phyloP scores from a whole-genome alignment of 1,140 invertebrate species.

The Tetraneura akinire region DNA sequence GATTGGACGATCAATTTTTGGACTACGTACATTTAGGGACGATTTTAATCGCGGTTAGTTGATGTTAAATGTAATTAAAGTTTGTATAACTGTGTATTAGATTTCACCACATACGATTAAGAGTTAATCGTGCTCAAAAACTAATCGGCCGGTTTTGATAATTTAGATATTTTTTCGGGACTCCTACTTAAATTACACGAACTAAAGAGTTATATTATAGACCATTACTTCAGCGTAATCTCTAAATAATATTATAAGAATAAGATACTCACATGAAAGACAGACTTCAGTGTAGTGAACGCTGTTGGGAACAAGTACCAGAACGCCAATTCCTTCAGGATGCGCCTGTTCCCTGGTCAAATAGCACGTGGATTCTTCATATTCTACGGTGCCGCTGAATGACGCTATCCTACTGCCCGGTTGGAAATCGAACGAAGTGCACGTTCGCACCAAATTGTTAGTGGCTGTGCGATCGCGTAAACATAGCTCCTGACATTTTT shows the following conservation, averaged over 20 bases:
- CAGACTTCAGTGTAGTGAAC: slow-evolving; percentile 89
- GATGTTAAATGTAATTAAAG: too few species aligned
- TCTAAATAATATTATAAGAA: not conserved
- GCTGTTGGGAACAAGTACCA: slow-evolving; percentile 82
- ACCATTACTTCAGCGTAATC: too few species aligned
- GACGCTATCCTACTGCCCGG: slow-evolving; percentile 81
- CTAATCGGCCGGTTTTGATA: too few species aligned
- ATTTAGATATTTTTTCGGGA: too few species aligned
- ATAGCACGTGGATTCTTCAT: slow-evolving; percentile 88
- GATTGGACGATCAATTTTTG: too few species aligned
- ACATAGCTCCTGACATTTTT: slow-evolving; percentile 81
- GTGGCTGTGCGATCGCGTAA: slow-evolving; percentile 75
- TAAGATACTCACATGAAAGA: slow-evolving; percentile 80
- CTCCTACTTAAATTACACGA: too few species aligned
- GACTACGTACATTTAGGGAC: too few species aligned
- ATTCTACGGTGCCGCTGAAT: slow-evolving; percentile 78
- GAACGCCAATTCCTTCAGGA: slow-evolving; percentile 81
- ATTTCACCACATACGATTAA: too few species aligned
- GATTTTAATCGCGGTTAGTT: too few species aligned
- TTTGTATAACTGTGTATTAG: too few species aligned
- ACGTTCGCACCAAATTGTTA: slow-evolving; percentile 78
- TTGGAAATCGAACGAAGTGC: slow-evolving; percentile 86
- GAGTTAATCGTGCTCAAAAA: too few species aligned
- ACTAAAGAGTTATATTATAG: too few species aligned
- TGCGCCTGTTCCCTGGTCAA: slow-evolving; percentile 79